Conservation (phyloP, 1,140 invertebrate genomes). For the Homarus americanus region DNA sequence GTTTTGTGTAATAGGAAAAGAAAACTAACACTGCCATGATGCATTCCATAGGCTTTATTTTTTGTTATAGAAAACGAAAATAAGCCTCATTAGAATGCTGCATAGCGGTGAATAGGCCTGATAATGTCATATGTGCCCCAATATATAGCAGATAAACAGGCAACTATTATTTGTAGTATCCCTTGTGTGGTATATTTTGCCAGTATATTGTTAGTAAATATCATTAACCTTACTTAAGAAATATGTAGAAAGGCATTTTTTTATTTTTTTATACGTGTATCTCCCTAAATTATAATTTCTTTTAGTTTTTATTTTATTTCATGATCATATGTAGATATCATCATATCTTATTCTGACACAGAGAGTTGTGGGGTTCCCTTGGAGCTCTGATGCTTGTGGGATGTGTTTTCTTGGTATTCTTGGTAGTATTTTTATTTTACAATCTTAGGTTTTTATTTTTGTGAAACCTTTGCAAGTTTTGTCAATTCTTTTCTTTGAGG, state of each 20-base stretch:
- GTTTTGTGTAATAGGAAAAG: slow-evolving; percentile 1
- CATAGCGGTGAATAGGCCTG: not conserved
- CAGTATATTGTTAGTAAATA: not conserved
- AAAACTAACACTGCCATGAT: not conserved
- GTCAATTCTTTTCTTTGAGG: slow-evolving; percentile 20
- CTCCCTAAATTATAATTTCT: not conserved
- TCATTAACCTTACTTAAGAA: not conserved
- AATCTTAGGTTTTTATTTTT: slow-evolving; percentile 59
- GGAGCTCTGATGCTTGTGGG: not conserved
- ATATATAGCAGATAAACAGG: not conserved
- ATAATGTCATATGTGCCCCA: not conserved
- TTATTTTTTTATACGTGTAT: slow-evolving; percentile 7
- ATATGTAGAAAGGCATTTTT: not conserved
- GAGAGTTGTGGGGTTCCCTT: not conserved
- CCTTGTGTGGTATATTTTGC: not conserved
- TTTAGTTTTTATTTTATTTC: not conserved
- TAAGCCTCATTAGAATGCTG: not conserved
- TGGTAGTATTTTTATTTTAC: slow-evolving; percentile 4
- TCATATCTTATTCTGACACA: not conserved
- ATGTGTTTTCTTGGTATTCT: not conserved
- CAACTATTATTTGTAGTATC: not conserved
- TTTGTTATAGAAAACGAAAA: not conserved
- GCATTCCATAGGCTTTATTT: not conserved
- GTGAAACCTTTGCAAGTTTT: slow-evolving; percentile 60
- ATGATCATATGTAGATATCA: slow-evolving; percentile 1